phyloP scores from a whole-genome alignment of 2,888 invertebrate species.

The Dyspetes luteomarginatus region DNA sequence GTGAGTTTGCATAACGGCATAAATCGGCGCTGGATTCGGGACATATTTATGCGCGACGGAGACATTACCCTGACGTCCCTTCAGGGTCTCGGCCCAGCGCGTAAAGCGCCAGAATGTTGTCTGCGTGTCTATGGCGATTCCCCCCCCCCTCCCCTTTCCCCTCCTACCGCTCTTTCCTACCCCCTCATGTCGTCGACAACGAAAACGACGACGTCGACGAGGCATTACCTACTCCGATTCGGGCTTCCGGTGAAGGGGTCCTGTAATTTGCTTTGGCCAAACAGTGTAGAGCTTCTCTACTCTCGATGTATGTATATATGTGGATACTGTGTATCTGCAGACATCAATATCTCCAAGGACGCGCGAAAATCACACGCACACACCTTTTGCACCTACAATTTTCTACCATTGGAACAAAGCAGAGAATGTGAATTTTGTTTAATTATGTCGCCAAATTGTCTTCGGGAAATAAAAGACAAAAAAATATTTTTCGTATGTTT shows the following conservation, averaged over 20 bases:
- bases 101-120: not conserved
- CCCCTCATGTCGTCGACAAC: conserved; percentile 43
- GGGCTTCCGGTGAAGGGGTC: conserved; percentile 65
- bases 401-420: conserved; percentile 44
- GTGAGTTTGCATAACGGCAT: conserved; percentile 70
- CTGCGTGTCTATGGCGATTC: not conserved
- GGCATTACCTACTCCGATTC: conserved; percentile 62
- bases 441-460: conserved; percentile 31
- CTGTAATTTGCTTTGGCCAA: conserved; percentile 65
- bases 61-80: conserved; percentile 69
- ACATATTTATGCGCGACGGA: conserved; percentile 70
- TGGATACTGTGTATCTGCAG: conserved; percentile 2
- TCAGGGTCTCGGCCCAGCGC: conserved; percentile 47
- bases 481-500: conserved; percentile 2
- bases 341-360: conserved; percentile 57
- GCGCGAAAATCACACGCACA: conserved; percentile 59
- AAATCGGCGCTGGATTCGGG: conserved; percentile 69
- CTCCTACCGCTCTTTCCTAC: no score
- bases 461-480: not conserved
- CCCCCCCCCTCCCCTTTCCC: conserved; percentile 13
- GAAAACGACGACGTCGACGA: conserved; percentile 54
- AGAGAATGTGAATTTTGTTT: conserved; percentile 12
- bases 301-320: conserved; percentile 4
- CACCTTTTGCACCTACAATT: conserved; percentile 58
- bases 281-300: conserved; percentile 52